Base-by-base conservation (phyloP, 1,140 invertebrate genomes). In the Cardiocondyla obscurior region DNA sequence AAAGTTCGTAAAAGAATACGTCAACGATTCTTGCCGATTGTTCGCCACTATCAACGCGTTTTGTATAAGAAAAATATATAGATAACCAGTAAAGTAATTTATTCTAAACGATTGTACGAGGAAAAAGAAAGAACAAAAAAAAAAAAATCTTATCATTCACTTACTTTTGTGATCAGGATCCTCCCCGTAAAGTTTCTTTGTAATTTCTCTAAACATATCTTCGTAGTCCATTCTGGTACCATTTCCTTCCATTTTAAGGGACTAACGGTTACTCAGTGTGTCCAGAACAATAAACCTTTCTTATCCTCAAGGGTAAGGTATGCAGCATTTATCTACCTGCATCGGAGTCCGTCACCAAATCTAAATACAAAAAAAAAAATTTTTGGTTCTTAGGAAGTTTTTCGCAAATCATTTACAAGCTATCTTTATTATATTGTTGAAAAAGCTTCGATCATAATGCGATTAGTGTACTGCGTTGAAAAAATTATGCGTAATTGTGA, bases 181-280 rank as follows among this genome's bases (percentile, higher is more conserved):
- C 91, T 98, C 97, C 67, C 97, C 97, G 92, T 98, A 98, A 60
- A 98, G 94, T 94, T 98, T 98, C 89, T 97, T 96, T 55, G 97
- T 98, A 88, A 98, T 98, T 95, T 98, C 97, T 93, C 98, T 98
- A 92, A 97, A 96, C 95, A 96, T 96, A 86, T 96, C 96, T 91
- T 96, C 96, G 91, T 96, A 96, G 91, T 95, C 88, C 94, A 95
- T 93, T 88, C 94, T 95, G 74, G 94, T 90, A 67, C 94, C 92
- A 91, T 93, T 92, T 90, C 94, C 93, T 81, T 94, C 93, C 93
- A 94, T 94, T 73, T 62, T 83, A 0, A 4, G 57, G 8, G 0
- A 16, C 1, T 36, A 82, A 22, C 30, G 60, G 67, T 74, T 33
- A 49, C 64, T 51, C 36, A 33, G 16, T 65, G 25, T 76, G 22